These are phyloP conservation scores for Morone saxatilis DNA, from an alignment of 2,113 vertebrate genomes.

Conservation along the genomic window DNA sequence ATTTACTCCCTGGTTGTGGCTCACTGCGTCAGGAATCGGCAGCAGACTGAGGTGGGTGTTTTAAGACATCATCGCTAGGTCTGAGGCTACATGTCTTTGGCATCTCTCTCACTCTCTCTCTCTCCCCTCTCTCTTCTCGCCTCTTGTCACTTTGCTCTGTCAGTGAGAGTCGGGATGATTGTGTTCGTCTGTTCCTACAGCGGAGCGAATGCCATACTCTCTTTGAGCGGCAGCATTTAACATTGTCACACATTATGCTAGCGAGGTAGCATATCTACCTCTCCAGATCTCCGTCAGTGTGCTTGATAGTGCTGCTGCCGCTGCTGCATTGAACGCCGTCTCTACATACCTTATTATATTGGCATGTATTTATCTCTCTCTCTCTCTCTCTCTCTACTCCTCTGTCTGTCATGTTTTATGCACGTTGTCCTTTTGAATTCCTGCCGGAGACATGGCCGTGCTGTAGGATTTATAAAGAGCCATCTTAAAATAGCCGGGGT, in stretches of 20 bases:
- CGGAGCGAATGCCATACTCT: slow-evolving; percentile 42
- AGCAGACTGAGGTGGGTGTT: slow-evolving; percentile 84
- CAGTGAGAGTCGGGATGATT: slow-evolving; percentile 54
- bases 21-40: slow-evolving; percentile 79
- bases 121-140: slow-evolving; percentile 26
- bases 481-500: slow-evolving; percentile 45
- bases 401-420: slow-evolving; percentile 71
- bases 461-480: slow-evolving; percentile 51
- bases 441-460: slow-evolving; percentile 42
- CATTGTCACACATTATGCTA: slow-evolving; percentile 43
- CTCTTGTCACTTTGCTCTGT: slow-evolving; percentile 59
- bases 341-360: slow-evolving; percentile 76
- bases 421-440: slow-evolving; percentile 67
- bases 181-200: slow-evolving; percentile 42
- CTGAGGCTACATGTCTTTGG: slow-evolving; percentile 58
- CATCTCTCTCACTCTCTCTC: slow-evolving; percentile 21
- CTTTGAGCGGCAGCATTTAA: slow-evolving; percentile 50
- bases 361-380: slow-evolving; percentile 44
- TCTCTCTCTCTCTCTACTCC: not conserved
- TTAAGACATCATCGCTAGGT: slow-evolving; percentile 63
- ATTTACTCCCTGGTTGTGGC: slow-evolving; percentile 64
- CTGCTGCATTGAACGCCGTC: slow-evolving; percentile 73
- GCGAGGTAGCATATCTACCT: slow-evolving; percentile 48
- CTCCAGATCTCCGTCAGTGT: slow-evolving; percentile 48
- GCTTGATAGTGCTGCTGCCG: slow-evolving; percentile 27